Evolutionary conservation across 2,888 invertebrate genomes (phyloP).

Genomic region (Alloscopus bannaensis): DNA sequence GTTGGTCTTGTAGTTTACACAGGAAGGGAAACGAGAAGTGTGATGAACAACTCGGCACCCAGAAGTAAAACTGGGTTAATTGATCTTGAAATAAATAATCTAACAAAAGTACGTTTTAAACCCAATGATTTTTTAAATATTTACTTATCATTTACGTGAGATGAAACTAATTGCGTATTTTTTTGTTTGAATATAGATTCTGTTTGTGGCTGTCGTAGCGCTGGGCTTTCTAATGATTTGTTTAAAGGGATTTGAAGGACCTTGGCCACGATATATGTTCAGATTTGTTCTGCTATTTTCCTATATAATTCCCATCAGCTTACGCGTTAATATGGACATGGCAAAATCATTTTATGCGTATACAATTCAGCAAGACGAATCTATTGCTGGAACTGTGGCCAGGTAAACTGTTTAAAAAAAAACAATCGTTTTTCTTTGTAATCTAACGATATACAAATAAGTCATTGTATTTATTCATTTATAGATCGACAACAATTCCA

Average conservation of each 20-base stretch:
- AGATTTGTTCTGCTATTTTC: slow-evolving; percentile 97
- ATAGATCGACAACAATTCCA: slow-evolving; percentile 96
- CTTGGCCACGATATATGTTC: slow-evolving; percentile 97
- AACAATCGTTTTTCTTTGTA: too few species aligned
- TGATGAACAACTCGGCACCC: slow-evolving; percentile 98
- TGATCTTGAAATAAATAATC: slow-evolving; percentile 96
- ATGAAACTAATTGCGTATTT: neutral
- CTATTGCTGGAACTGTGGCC: slow-evolving; percentile 95
- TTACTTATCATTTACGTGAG: neutral
- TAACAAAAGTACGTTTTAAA: slow-evolving; percentile 87
- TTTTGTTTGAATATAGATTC: slow-evolving; percentile 55
- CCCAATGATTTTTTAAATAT: neutral
- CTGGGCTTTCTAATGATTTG: slow-evolving; percentile 96
- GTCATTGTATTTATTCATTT: slow-evolving; percentile 7
- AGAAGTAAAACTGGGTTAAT: slow-evolving; percentile 96
- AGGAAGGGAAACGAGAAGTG: slow-evolving; percentile 95
- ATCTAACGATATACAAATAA: too few species aligned
- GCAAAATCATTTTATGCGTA: slow-evolving; percentile 98
- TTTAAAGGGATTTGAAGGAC: slow-evolving; percentile 96
- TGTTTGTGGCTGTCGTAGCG: slow-evolving; percentile 84
- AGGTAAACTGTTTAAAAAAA: slow-evolving; percentile 8
- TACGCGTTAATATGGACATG: slow-evolving; percentile 98
- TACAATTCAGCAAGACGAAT: slow-evolving; percentile 94
- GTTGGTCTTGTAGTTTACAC: slow-evolving; percentile 97
- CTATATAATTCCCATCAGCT: slow-evolving; percentile 97